Base-by-base conservation (phyloP, 2,113 vertebrate species). In the Triplophysa tibetana region DNA sequence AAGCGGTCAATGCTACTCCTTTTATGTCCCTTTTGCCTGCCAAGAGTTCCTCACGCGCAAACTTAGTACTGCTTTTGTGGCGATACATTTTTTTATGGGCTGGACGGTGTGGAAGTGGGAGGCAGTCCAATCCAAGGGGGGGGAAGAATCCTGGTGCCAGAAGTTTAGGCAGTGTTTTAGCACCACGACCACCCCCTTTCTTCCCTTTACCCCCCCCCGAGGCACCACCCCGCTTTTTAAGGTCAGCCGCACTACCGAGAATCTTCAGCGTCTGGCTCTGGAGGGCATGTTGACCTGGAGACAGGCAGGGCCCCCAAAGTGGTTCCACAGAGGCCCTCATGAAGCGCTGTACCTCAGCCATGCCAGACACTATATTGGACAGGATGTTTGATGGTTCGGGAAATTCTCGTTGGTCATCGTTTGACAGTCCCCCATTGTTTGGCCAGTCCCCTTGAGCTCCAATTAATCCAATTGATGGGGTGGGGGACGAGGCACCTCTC, bases 11-110 rank as follows among this genome's bases (percentile, higher is more conserved):
- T 89, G 94, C 92, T 87, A 97, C 93, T 91, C 97, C 95, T 94
- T 98, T 99, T 92, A 94, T 93, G 91, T 92, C 90, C 85, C 94
- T 92, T 92, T 99, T 99, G 83, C 95, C 95, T 92, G 98, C 96
- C 93, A 95, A 93, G 88, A 96, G 98, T 90, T 99, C 98, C 91
- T 98, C 96, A 88, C 96, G 92, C 88, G 97, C 93, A 38, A 95
- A 95, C 91, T 99, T 99, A 69, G 97, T 94, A 88, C 95, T 99
- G 88, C 96, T 97, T 94, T 99, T 99, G 89, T 99, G 98, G 83
- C 98, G 97, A 90, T 99, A 99, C 88, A 99, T 94, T 92, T 99
- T 99, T 97, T 99, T 99, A 94, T 99, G 98, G 78, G 97, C 96
- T 38, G 96, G 97, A 90, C 96, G 94, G 2, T 94, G 95, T 92